A percentile compares a stretch with the other conserved stretches of the same genome.
Evolutionary conservation across 2,888 invertebrate genomes (phyloP).

Genomic region (Tenodera sinensis): DNA sequence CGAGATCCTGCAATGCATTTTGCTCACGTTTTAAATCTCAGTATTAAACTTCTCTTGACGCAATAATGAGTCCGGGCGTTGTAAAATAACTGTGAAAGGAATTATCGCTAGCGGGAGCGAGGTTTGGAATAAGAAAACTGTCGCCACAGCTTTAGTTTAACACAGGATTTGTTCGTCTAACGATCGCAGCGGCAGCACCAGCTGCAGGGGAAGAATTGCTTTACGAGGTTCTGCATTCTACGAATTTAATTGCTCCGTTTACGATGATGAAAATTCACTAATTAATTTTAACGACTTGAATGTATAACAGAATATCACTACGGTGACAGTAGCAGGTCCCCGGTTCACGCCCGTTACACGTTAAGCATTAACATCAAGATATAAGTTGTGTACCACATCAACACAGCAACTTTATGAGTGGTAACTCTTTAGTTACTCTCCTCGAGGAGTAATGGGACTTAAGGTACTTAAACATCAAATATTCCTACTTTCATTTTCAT

Average conservation of each 20-base stretch:
- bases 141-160: background rate
- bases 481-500: no score
- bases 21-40: background rate
- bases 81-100: background rate
- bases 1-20: background rate
- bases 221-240: background rate
- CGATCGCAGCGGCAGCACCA: background rate
- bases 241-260: background rate
- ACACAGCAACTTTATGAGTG: background rate
- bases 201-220: background rate
- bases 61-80: background rate
- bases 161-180: no score
- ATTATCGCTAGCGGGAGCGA: background rate
- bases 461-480: no score
- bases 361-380: background rate
- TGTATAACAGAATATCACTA: background rate
- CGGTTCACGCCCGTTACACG: background rate
- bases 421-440: background rate
- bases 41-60: background rate
- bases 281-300: background rate
- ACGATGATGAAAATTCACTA: constrained; percentile 1
- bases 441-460: no score
- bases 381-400: background rate
- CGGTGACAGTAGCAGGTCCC: background rate
- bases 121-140: background rate